A percentile compares a stretch with the other conserved stretches of the same genome.
Conservation (phyloP, 2,113 vertebrate species). For the Struthio camelus region DNA sequence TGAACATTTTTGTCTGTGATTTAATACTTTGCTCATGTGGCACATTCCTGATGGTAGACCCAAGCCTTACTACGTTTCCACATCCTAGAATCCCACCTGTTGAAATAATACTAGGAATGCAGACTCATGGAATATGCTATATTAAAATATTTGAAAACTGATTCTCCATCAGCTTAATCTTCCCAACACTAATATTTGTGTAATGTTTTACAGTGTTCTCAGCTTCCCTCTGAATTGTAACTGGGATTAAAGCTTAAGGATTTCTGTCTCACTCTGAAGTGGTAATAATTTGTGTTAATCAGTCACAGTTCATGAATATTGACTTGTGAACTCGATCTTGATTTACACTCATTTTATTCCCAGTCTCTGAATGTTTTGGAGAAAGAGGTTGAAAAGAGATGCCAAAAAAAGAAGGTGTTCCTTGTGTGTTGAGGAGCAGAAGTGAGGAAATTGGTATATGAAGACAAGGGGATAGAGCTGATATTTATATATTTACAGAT, state of each 20-base stretch:
- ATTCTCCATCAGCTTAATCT: background rate
- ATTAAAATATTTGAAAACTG: slow-evolving; percentile 13
- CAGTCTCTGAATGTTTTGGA: background rate
- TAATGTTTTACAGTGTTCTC: background rate
- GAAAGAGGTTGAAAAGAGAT: background rate
- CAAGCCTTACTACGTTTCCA: background rate
- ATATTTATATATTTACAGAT: background rate
- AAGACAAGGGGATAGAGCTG: background rate
- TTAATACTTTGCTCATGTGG: background rate
- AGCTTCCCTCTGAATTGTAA: background rate
- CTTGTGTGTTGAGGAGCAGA: background rate
- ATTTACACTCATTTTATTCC: background rate
- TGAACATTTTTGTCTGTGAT: background rate
- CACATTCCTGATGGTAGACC: background rate
- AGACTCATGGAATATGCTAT: background rate
- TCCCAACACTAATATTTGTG: background rate
- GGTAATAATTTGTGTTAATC: background rate
- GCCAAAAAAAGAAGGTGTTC: background rate
- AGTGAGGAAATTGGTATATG: background rate
- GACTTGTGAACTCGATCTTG: background rate
- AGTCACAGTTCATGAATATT: background rate
- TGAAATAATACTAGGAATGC: background rate
- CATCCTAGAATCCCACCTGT: background rate
- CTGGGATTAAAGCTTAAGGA: background rate
- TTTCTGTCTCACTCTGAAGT: background rate